Evolutionary conservation across 2,888 invertebrate species (phyloP).

Genomic region (Microctonus brassicae): DNA sequence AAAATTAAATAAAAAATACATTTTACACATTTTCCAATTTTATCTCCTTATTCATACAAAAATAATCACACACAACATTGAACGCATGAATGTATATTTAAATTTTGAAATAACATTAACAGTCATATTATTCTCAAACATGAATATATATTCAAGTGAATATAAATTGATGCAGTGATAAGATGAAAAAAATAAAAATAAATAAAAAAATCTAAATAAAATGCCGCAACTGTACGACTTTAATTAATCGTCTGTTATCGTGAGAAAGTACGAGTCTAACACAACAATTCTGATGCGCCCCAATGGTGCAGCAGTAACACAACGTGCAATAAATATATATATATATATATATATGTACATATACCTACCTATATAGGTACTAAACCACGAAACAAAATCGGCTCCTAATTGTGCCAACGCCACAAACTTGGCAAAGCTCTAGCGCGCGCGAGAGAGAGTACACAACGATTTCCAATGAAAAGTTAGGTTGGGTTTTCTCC

Average conservation of each 20-base stretch:
- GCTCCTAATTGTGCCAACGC: conserved; percentile 55
- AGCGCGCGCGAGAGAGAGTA: conserved; percentile 20
- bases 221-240: conserved; percentile 51
- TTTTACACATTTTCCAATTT: not conserved
- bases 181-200: not conserved
- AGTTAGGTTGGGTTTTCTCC: conserved; percentile 40
- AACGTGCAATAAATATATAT: not conserved
- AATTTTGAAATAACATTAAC: not conserved
- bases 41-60: not conserved
- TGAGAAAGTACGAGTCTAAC: conserved; percentile 33
- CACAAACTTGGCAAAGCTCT: conserved; percentile 55
- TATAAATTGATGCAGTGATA: not conserved
- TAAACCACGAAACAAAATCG: conserved; percentile 50
- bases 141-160: not conserved
- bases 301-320: not conserved
- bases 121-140: not conserved
- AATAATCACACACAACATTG: too few species aligned
- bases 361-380: conserved; percentile 16
- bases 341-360: not conserved
- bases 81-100: too few species aligned
- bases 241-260: conserved; percentile 57
- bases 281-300: conserved; percentile 27
- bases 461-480: conserved; percentile 54
- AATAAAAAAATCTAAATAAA: conserved; percentile 3
- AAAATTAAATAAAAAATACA: not conserved